Evolutionary conservation across 2,888 invertebrate species (phyloP).

Genomic region (Didymodactylos carnosus): DNA sequence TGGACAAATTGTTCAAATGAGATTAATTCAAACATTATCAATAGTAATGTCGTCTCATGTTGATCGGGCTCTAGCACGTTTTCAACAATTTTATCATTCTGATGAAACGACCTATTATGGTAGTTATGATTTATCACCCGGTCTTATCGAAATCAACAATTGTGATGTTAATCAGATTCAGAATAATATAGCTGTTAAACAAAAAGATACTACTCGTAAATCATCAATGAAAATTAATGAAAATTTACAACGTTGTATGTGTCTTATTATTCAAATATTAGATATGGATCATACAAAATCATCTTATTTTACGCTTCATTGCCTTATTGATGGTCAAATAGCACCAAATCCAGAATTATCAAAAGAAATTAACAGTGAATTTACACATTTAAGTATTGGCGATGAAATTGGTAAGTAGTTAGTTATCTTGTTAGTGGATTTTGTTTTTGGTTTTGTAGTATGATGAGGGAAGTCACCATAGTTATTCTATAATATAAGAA

Average conservation of each 20-base stretch:
- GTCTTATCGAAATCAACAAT: background rate
- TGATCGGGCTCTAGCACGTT: background rate
- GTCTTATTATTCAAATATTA: background rate
- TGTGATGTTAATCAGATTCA: background rate
- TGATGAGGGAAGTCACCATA: no score
- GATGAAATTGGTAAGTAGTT: no score
- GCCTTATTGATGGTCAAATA: background rate
- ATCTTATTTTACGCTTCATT: background rate
- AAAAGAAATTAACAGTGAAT: background rate
- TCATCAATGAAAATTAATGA: background rate
- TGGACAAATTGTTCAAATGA: background rate
- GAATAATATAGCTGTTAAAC: background rate
- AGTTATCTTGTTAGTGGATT: no score
- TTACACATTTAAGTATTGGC: background rate
- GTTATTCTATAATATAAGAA: no score
- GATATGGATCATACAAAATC: constrained; percentile 1
- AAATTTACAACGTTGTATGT: background rate
- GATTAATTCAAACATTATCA: background rate
- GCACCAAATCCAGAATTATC: background rate
- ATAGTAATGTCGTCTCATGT: background rate
- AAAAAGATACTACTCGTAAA: no score
- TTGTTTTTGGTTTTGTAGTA: no score
- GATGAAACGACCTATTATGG: background rate
- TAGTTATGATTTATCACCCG: background rate
- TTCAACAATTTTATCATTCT: background rate